Base-by-base conservation (phyloP, 1,140 invertebrate species). In the Orius insidiosus region DNA sequence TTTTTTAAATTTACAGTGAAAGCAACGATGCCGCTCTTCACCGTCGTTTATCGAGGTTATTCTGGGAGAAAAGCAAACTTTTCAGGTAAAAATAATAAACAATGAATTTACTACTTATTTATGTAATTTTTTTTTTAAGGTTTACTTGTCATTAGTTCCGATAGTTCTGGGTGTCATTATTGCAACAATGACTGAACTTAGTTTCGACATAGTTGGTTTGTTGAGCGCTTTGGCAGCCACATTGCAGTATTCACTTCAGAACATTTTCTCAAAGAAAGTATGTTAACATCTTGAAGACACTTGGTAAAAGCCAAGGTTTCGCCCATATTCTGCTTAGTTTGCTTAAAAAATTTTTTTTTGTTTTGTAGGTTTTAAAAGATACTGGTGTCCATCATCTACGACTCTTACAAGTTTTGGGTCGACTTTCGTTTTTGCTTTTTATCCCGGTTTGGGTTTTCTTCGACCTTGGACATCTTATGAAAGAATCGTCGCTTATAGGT, bases 251-350 rank as follows among this genome's bases (percentile, higher is more conserved):
- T 87, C 87, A 15, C 67, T 94, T 50, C 85, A 92, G 62, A 89
- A 95, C 62, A 92, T 97, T 52, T 93, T 86, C 65, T 90, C 88
- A 1, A 97, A 97, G 68, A 93, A 93, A 71, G 88, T 87, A 63
- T 48, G n/a, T n/a, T n/a, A n/a, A n/a, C n/a, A n/a, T n/a, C n/a
- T n/a, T n/a, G n/a, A n/a, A n/a, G n/a, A n/a, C n/a, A n/a, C n/a
- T n/a, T n/a, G n/a, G 18, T 24, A 13, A 13, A 4, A 9, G 14
- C 14, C 14, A 36, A 13, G 14, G n/a, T 4, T 3, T 36, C n/a
- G 35, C n/a, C n/a, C n/a, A n/a, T n/a, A n/a, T n/a, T n/a, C n/a
- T n/a, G n/a, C n/a, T n/a, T n/a, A n/a, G n/a, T n/a, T n/a, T n/a
- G n/a, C n/a, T 14, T 24, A 14, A 45, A 9, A 30, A 35, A n/a